A percentile compares a stretch with the other conserved stretches of the same genome.
Conservation (phyloP, 2,113 vertebrate species). For the Hypocryptadius cinnamomeus region DNA sequence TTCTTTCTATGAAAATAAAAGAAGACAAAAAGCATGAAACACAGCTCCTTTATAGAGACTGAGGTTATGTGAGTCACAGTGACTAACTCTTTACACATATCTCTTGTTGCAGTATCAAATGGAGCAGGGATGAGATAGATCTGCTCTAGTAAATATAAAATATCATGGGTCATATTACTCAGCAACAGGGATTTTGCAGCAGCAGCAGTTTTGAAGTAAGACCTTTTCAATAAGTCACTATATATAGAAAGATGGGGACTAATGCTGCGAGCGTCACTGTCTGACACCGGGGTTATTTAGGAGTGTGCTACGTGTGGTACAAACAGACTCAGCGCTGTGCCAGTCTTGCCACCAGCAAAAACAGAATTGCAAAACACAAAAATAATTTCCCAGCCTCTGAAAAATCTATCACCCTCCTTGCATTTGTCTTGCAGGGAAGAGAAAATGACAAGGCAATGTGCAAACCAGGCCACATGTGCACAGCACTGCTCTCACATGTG, state of each 20-base stretch:
- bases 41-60: slow-evolving; percentile 7
- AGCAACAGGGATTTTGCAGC: slow-evolving; percentile 61
- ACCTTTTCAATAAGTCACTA: slow-evolving; percentile 56
- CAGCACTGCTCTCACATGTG: background rate
- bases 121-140: slow-evolving; percentile 39
- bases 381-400: background rate
- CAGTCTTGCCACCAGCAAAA: background rate
- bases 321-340: background rate
- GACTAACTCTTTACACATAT: slow-evolving; percentile 61
- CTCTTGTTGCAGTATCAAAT: slow-evolving; percentile 67
- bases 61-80: slow-evolving; percentile 64
- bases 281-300: slow-evolving; percentile 44
- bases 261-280: background rate
- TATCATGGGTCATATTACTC: slow-evolving; percentile 69
- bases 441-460: background rate
- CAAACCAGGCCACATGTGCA: background rate
- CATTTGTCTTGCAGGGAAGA: slow-evolving; percentile 9
- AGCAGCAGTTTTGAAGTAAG: slow-evolving; percentile 66
- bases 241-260: slow-evolving; percentile 29
- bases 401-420: background rate
- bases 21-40: slow-evolving; percentile 19
- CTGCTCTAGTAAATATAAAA: slow-evolving; percentile 57
- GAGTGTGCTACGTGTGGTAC: background rate
- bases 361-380: background rate
- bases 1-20: background rate